Evolutionary conservation across 2,113 vertebrate species (phyloP), one percentile per base, ranked within the genome.

Genomic region (Pholis gunnellus): DNA sequence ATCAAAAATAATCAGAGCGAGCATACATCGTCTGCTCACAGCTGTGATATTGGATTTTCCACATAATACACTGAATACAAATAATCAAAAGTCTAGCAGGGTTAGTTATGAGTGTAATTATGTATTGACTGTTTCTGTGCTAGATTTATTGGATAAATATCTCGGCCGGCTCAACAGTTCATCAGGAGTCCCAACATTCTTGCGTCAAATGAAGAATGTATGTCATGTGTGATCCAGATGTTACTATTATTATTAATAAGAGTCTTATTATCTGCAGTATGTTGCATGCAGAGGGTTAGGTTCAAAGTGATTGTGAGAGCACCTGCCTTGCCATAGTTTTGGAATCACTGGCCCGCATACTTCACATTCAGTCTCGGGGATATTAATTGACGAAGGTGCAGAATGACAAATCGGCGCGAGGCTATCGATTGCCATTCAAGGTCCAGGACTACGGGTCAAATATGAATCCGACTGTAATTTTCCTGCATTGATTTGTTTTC

Each of bases 401-500:
- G 27, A 40, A 48, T 80, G 44, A 80, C 46, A 57, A 65, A 74
- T 57, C 65, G 68, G 57, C 57, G 11, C 15, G 59, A 22, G 40
- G 44, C 68, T 80, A 63, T 75, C 1, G 42, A 60, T 29, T 78
- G 61, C 59, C 72, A 70, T 36, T 38, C 57, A n/a, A 72, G 60
- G 14, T 38, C 67, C 36, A 25, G 71, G 64, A 54, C n/a, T 1
- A 4, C 7, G 36, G n/a, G 25, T 75, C 68, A 54, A 65, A 78
- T 42, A 48, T 67, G 31, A 72, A 76, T 42, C 52, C 38, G 18
- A 50, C 40, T n/a, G 25, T 68, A 66, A 72, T 72, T 60, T 82
- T 46, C 69, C 48, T 54, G 60, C 80, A 84, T 77, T 29, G 78
- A 84, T 87, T 86, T 64, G 72, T 85, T 85, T 84, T 79, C 52